Base-by-base conservation (phyloP, 35 echinoderm and acorn worm genomes). In the Lytechinus variegatus region DNA sequence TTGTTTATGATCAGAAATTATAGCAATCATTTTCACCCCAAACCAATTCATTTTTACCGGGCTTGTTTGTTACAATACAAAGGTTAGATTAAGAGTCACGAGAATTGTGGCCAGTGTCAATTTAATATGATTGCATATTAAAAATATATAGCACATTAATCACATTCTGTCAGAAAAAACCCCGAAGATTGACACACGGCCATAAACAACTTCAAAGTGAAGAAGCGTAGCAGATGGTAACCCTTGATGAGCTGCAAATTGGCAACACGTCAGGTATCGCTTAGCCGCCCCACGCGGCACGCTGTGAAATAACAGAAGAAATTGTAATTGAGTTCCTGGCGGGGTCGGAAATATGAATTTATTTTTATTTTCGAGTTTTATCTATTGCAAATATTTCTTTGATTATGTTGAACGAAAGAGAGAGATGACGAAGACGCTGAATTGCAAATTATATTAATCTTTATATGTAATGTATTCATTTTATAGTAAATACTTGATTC, bases 181-280 rank as follows among this genome's bases (percentile, higher is more conserved):
- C 88, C n/a, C 27, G 88, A 90, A 90, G 88, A 90, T 90, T 90
- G 88, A 90, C 88, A 54, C 88, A 90, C 4, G 6, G 29, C 28
- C 29, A 54, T 90, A 90, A 90, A 90, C 88, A 90, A 90, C 88
- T 90, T 90, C 52, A 44, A 90, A 90, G 52, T 90, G 88, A 90
- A 90, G 88, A 90, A 21, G 88, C 88, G 28, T 90, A 90, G 88
- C 88, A 90, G 88, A 90, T 90, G 88, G 88, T 16, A 12, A 90
- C 52, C 88, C 27, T 90, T 90, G 29, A 90, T 90, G 88, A 52
- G 28, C 3, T 44, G 33, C 88, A 90, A 90, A 90, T 52, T 33
- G 88, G 88, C 88, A 90, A 90, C 88, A 33, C 29, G 11, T 90
- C 29, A 44, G 88, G 28, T 90, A 44, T 16, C 88, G 88, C 88